phyloP scores from a whole-genome alignment of 2,113 vertebrate genomes.

The Calidris pygmaea region DNA sequence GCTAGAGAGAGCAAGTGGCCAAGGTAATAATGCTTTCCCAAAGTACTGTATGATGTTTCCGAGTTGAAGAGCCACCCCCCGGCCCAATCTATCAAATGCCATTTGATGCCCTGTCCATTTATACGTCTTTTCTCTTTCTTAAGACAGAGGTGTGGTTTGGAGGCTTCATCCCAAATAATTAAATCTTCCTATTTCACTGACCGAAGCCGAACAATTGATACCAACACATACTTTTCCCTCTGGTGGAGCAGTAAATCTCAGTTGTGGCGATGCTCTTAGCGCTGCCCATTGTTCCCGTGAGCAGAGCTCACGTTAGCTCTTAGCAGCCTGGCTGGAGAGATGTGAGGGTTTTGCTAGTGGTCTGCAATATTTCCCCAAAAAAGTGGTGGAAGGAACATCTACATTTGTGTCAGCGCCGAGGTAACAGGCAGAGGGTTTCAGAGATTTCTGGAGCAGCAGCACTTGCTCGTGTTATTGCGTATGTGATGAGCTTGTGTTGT shows the following conservation, averaged over 20 bases:
- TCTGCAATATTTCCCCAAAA: not conserved
- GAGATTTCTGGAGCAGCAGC: not conserved
- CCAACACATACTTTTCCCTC: not conserved
- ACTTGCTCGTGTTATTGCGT: not conserved
- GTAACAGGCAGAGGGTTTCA: not conserved
- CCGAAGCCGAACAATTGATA: not conserved
- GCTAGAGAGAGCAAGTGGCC: constrained; percentile 72
- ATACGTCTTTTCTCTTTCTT: not conserved
- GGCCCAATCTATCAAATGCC: not conserved
- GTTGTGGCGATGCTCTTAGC: not conserved
- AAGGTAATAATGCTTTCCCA: constrained; percentile 6
- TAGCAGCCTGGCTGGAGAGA: not conserved
- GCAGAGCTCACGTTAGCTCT: not conserved
- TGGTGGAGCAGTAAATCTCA: not conserved
- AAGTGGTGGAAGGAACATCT: not conserved
- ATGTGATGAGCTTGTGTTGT: not conserved
- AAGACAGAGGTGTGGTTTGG: not conserved
- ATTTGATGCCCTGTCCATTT: not conserved
- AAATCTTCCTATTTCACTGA: not conserved
- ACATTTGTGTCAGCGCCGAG: not conserved
- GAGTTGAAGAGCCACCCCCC: not conserved
- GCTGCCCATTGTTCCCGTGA: not conserved
- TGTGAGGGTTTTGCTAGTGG: not conserved
- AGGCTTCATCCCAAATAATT: not conserved
- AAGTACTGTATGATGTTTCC: not conserved